These are phyloP conservation scores for Tridacna crocea DNA, from an alignment of 2,888 invertebrate genomes.

Conservation along the genomic window DNA sequence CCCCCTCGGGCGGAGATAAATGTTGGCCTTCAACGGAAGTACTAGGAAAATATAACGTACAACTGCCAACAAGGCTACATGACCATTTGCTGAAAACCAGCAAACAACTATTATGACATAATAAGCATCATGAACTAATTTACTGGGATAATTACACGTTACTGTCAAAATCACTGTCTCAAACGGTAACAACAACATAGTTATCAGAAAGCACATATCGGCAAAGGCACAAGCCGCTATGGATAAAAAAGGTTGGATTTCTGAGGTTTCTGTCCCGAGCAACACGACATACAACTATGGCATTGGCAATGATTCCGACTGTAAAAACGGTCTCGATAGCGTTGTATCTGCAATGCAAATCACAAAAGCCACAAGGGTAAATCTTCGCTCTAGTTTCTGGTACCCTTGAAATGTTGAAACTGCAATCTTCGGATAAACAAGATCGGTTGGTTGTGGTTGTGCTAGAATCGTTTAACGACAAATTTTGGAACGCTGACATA, in stretches of 20 bases:
- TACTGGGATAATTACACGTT: conserved; percentile 6
- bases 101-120: conserved; percentile 27
- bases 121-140: conserved; percentile 2
- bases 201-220: conserved; percentile 30
- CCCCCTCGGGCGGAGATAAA: conserved; percentile 21
- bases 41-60: conserved; percentile 41
- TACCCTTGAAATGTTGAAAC: no score
- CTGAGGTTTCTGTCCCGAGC: conserved; percentile 27
- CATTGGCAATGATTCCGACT: conserved; percentile 39
- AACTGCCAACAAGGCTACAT: conserved; percentile 48
- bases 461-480: no score
- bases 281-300: conserved; percentile 39
- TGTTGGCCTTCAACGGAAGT: conserved; percentile 35
- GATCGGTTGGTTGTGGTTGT: no score
- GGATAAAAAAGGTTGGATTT: conserved; percentile 46
- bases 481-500: no score
- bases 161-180: conserved; percentile 32
- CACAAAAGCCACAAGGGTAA: conserved; percentile 37
- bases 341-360: conserved; percentile 27
- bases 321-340: conserved; percentile 30
- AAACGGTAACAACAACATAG: conserved; percentile 21
- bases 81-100: conserved; percentile 49
- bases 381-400: no score
- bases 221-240: conserved; percentile 44
- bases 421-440: no score